A percentile compares a stretch with the other conserved stretches of the same genome.
These are phyloP conservation scores for Aplodontia rufa DNA, from an alignment of 2,113 vertebrate genomes.

Conservation along the genomic window DNA sequence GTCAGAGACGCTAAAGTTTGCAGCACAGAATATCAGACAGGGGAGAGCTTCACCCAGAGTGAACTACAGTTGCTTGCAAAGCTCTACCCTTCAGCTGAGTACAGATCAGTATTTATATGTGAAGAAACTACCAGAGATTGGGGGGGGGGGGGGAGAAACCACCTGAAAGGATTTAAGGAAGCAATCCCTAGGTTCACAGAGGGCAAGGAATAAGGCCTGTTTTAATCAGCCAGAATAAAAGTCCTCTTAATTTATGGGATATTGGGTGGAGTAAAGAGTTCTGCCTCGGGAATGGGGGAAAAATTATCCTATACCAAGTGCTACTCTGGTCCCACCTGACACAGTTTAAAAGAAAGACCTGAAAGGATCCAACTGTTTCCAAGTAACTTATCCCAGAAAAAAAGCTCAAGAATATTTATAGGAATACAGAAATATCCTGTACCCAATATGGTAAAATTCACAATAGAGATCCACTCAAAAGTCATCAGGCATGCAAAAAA, in stretches of 20 bases:
- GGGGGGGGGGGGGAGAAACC: slow-evolving; percentile 22
- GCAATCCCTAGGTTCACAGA: background rate
- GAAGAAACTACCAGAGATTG: background rate
- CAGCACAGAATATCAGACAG: background rate
- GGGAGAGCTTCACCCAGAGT: background rate
- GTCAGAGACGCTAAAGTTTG: background rate
- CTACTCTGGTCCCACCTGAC: background rate
- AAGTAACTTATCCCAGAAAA: slow-evolving; percentile 21
- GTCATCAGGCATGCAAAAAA: slow-evolving; percentile 12
- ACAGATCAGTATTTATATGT: background rate
- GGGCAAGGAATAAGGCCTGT: background rate
- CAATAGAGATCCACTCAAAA: slow-evolving; percentile 34
- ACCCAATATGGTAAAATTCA: slow-evolving; percentile 35
- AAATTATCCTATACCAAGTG: slow-evolving; percentile 1
- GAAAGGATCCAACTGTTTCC: slow-evolving; percentile 49
- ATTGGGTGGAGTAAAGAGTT: background rate
- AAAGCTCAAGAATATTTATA: slow-evolving; percentile 45
- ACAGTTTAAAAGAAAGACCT: slow-evolving; percentile 51
- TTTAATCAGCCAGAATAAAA: background rate
- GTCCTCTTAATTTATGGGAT: background rate
- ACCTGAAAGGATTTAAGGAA: background rate
- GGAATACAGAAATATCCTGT: slow-evolving; percentile 50
- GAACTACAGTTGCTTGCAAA: background rate
- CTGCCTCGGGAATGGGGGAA: background rate
- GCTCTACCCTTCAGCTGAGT: background rate